phyloP scores from a whole-genome alignment of 2,797 vertebrate species.

The Rallus crepitans region DNA sequence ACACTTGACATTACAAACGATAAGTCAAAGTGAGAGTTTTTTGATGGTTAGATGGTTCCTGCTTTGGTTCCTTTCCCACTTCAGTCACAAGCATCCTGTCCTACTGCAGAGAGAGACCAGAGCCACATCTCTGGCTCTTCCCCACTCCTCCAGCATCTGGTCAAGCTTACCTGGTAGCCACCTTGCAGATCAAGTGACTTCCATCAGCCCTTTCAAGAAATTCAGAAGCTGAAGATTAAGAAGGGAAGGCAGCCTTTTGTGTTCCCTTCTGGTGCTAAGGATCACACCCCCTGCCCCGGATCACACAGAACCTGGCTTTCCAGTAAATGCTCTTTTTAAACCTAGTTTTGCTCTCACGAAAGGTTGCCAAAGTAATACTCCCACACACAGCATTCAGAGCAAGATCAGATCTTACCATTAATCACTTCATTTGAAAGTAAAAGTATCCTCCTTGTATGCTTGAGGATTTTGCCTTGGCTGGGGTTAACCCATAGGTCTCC shows the following conservation, averaged over 20 bases:
- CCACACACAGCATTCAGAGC: not conserved
- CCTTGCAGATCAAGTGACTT: not conserved
- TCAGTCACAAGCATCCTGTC: not conserved
- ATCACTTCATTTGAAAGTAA: not conserved
- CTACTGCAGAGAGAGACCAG: not conserved
- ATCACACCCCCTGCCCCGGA: not conserved
- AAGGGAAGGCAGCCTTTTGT: not conserved
- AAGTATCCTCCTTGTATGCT: not conserved
- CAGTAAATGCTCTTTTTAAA: not conserved
- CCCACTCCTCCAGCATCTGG: not conserved
- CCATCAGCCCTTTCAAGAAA: not conserved
- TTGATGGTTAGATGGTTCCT: not conserved
- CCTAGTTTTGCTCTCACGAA: not conserved
- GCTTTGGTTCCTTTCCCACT: not conserved
- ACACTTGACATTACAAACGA: not conserved
- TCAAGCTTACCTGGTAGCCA: not conserved
- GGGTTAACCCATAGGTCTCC: not conserved
- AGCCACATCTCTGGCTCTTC: not conserved
- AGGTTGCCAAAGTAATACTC: not conserved
- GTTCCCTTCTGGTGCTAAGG: not conserved
- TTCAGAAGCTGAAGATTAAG: not conserved
- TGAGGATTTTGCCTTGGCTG: conserved; percentile 15
- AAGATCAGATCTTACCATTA: not conserved
- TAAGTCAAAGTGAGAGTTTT: not conserved
- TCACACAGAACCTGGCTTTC: not conserved